These are phyloP conservation scores for Ectemnius lituratus DNA, from an alignment of 2,888 invertebrate genomes.

Conservation along the genomic window DNA sequence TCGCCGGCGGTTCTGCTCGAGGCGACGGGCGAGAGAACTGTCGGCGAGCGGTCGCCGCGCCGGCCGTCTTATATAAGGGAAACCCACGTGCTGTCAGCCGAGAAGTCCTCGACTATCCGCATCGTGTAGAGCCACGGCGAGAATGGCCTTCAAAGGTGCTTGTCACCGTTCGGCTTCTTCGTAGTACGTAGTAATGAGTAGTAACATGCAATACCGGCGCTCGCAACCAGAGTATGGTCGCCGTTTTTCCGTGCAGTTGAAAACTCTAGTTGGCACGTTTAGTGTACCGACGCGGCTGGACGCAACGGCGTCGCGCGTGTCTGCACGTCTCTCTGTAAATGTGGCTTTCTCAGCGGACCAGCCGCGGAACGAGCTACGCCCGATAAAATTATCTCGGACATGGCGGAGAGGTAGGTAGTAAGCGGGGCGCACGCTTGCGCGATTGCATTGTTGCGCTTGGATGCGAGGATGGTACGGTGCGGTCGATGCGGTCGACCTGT, in stretches of 20 bases:
- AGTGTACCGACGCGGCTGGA: not conserved
- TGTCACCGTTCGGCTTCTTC: not conserved
- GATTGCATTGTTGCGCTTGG: not conserved
- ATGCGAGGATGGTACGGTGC: not conserved
- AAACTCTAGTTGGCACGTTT: not conserved
- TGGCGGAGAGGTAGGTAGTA: conserved; percentile 11
- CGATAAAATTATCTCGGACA: conserved; percentile 35
- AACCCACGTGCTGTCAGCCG: conserved; percentile 22
- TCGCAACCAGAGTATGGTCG: too few relatives aligned
- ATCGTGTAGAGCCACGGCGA: conserved; percentile 5
- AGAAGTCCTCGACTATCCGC: not conserved
- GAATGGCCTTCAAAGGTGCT: conserved; percentile 10
- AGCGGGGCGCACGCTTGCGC: conserved; percentile 49
- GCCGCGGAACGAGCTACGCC: not conserved
- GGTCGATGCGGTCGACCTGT: not conserved
- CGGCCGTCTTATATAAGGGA: conserved; percentile 27
- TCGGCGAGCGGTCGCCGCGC: conserved; percentile 5
- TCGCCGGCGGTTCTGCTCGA: not conserved
- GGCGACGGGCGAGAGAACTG: not conserved
- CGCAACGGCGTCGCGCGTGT: not conserved
- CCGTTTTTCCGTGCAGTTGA: not conserved
- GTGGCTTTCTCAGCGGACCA: conserved; percentile 7
- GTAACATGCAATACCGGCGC: too few relatives aligned
- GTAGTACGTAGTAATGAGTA: too few relatives aligned
- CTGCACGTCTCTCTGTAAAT: not conserved